These are phyloP conservation scores for Sardina pilchardus DNA, from an alignment of 2,113 vertebrate genomes.

Conservation along the genomic window DNA sequence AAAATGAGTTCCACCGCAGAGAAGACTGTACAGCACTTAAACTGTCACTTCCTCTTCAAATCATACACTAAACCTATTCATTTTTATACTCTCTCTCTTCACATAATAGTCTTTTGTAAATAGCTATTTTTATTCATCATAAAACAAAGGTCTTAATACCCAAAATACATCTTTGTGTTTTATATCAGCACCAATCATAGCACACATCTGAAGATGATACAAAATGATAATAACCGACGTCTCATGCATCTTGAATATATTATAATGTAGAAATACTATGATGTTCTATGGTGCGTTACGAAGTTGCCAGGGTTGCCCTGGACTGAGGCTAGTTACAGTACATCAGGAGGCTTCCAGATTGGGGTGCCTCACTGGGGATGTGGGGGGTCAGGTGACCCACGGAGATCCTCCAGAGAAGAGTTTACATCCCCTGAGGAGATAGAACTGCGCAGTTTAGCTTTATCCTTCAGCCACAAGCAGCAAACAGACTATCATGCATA, in stretches of 20 bases:
- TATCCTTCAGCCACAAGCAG: not conserved
- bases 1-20: conserved; percentile 1
- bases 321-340: not conserved
- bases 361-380: not conserved
- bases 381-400: not conserved
- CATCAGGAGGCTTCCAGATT: too few relatives aligned
- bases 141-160: not conserved
- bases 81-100: not conserved
- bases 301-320: not conserved
- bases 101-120: conserved; percentile 6
- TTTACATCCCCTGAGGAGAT: not conserved
- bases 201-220: not conserved
- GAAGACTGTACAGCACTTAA: not conserved
- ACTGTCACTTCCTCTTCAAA: not conserved
- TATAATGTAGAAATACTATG: not conserved
- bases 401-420: not conserved
- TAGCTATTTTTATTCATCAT: not conserved
- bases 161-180: not conserved
- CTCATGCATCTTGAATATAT: not conserved
- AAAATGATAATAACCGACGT: not conserved
- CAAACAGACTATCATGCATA: not conserved
- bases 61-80: conserved; percentile 1
- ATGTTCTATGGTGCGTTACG: not conserved
- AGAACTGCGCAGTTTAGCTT: too few relatives aligned
- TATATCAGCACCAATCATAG: not conserved